Percentiles rank a stretch among this genome's conserved stretches.
phyloP scores from a whole-genome alignment of 2,888 invertebrate species.

The Phlogophora meticulosa region DNA sequence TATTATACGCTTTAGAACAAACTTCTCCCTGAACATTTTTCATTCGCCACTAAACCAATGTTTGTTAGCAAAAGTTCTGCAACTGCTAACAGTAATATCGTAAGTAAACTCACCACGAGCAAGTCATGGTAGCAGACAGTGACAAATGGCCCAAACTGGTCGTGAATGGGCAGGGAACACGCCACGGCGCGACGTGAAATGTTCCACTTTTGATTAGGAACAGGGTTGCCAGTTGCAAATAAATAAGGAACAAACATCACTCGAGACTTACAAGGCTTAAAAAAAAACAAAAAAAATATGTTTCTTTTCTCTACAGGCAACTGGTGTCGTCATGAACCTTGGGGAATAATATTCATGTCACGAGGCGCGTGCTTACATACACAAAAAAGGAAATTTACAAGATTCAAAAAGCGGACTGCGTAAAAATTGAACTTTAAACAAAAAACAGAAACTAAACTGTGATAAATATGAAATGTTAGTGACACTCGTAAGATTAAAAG shows the following conservation, averaged over 20 bases:
- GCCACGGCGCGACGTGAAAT: slow-evolving; percentile 48
- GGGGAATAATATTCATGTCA: too few relatives aligned
- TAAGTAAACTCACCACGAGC: slow-evolving; percentile 45
- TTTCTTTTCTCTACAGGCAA: too few relatives aligned
- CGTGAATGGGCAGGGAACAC: slow-evolving; percentile 54
- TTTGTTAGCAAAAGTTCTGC: slow-evolving; percentile 47
- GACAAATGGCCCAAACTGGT: slow-evolving; percentile 50
- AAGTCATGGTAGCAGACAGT: slow-evolving; percentile 55
- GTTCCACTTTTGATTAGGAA: slow-evolving; percentile 56
- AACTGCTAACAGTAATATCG: slow-evolving; percentile 38
- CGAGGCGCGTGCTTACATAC: too few relatives aligned
- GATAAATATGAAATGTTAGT: too few relatives aligned
- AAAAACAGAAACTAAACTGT: too few relatives aligned
- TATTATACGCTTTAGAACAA: slow-evolving; percentile 9
- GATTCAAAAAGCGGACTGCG: too few relatives aligned
- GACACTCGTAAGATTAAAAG: too few relatives aligned
- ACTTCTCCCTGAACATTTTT: slow-evolving; percentile 25
- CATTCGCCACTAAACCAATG: slow-evolving; percentile 10
- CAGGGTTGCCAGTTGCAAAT: slow-evolving; percentile 52
- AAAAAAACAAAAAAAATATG: not conserved
- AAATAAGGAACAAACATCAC: not conserved
- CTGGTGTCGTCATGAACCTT: too few relatives aligned
- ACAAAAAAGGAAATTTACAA: too few relatives aligned
- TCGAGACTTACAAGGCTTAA: not conserved
- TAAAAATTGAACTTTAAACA: too few relatives aligned